Percentiles rank a stretch among this genome's conserved stretches.
phyloP scores from a whole-genome alignment of 1,140 invertebrate genomes.

The Manduca sexta region DNA sequence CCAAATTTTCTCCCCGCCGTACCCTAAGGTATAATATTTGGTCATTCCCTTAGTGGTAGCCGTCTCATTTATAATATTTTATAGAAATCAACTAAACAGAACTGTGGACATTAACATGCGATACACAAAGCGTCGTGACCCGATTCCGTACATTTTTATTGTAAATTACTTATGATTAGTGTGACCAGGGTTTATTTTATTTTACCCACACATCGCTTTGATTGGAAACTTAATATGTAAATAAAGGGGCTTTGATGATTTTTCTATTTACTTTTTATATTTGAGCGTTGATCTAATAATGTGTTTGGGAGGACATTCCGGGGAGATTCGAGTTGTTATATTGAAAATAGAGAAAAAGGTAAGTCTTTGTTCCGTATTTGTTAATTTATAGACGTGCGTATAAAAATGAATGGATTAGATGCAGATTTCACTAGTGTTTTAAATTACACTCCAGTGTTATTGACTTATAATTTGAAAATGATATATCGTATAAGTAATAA shows the following conservation, averaged over 20 bases:
- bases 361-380: too few relatives aligned
- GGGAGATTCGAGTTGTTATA: too few relatives aligned
- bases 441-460: too few relatives aligned
- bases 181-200: conserved; percentile 23
- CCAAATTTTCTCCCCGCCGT: conserved; percentile 33
- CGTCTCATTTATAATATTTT: conserved; percentile 72
- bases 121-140: conserved; percentile 44
- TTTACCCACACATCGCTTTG: neutral
- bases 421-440: too few relatives aligned
- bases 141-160: conserved; percentile 50
- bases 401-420: too few relatives aligned
- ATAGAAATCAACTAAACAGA: conserved; percentile 72
- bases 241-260: neutral
- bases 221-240: neutral
- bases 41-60: conserved; percentile 70
- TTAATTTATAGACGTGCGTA: too few relatives aligned
- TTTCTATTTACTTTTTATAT: too few relatives aligned
- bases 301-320: too few relatives aligned
- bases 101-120: conserved; percentile 60
- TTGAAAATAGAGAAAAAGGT: too few relatives aligned
- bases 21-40: conserved; percentile 54
- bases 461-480: too few relatives aligned
- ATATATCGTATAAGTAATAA: too few relatives aligned
- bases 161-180: conserved; percentile 47
- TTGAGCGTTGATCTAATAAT: too few relatives aligned